Percentiles rank a stretch among this genome's conserved stretches.
phyloP scores from a whole-genome alignment of 2,797 vertebrate species.

The Threskiornis aethiopicus region DNA sequence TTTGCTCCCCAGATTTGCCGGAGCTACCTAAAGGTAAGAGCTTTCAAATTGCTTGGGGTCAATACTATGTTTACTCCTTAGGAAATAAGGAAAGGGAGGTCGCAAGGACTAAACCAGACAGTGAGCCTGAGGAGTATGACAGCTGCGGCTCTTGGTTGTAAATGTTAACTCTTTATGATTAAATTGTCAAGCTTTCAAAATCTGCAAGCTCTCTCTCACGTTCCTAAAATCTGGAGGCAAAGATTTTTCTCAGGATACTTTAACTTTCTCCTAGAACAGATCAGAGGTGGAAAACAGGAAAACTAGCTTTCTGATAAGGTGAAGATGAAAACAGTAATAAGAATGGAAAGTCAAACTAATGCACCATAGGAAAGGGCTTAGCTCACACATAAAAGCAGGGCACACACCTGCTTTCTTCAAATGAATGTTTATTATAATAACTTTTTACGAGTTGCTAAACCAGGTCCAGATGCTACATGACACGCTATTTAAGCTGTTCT shows the following conservation, averaged over 20 bases:
- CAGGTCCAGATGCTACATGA: background rate
- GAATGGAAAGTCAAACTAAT: background rate
- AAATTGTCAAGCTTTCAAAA: background rate
- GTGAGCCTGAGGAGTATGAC: background rate
- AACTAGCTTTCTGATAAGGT: background rate
- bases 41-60: background rate
- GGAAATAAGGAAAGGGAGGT: background rate
- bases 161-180: background rate
- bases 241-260: background rate
- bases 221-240: background rate
- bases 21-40: conserved; percentile 42
- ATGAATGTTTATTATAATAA: background rate
- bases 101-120: background rate
- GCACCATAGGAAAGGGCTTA: background rate
- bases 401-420: background rate
- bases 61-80: background rate
- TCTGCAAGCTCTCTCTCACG: background rate
- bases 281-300: background rate
- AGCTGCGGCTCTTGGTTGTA: background rate
- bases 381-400: background rate
- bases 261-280: background rate
- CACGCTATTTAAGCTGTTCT: background rate
- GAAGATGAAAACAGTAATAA: background rate
- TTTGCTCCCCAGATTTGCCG: background rate
- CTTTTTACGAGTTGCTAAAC: background rate